phyloP scores from a whole-genome alignment of 2,888 invertebrate species.

The Cataglyphis altisquamis region DNA sequence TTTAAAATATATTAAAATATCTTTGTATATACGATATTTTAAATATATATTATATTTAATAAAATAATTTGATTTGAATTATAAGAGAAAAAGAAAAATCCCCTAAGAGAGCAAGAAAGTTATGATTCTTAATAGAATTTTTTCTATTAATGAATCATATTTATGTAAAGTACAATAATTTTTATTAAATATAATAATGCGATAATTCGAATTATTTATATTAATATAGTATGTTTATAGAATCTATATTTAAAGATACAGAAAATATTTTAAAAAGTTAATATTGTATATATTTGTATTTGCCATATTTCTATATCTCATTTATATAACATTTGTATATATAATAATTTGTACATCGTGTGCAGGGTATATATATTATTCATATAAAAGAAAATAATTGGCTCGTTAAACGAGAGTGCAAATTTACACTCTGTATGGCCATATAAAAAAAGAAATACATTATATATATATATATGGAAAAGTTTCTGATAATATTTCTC shows the following conservation, averaged over 20 bases:
- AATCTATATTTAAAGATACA: background rate
- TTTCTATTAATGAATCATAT: background rate
- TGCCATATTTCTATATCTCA: background rate
- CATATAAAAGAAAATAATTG: conserved; percentile 8
- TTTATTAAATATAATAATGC: background rate
- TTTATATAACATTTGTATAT: background rate
- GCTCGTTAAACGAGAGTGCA: background rate
- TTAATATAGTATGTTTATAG: background rate
- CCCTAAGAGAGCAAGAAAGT: background rate
- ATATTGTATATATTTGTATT: background rate
- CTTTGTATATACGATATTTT: background rate
- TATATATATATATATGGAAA: conserved; percentile 23
- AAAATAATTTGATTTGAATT: background rate
- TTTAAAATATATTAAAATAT: background rate
- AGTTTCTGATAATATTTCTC: conserved; percentile 50
- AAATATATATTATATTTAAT: background rate
- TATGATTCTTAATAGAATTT: background rate
- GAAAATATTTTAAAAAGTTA: background rate
- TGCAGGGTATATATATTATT: background rate
- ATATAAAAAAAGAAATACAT: conserved; percentile 1
- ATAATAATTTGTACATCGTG: background rate
- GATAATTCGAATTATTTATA: background rate
- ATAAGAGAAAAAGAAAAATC: background rate
- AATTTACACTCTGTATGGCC: background rate
- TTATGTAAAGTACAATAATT: background rate